Percentiles rank a stretch among this genome's conserved stretches.
These are phyloP conservation scores for Rhagophthalmus giganteus DNA, from an alignment of 2,888 invertebrate species.

Conservation along the genomic window DNA sequence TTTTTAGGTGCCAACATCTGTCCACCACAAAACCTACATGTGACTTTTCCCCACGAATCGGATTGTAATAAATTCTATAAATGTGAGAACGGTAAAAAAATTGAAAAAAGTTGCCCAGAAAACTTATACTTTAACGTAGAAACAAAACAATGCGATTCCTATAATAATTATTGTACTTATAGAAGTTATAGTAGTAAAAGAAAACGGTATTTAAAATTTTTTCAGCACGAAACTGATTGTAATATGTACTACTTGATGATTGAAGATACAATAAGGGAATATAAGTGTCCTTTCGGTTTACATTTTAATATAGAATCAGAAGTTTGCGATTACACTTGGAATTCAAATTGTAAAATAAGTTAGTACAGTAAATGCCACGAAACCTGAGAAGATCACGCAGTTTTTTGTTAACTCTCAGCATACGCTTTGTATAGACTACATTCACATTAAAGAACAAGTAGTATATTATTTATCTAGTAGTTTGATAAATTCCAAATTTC, in stretches of 20 bases:
- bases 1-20: constrained; percentile 30
- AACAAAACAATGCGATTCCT: constrained; percentile 12
- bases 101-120: background rate
- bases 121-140: constrained; percentile 18
- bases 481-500: too few species aligned
- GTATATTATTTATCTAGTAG: too few species aligned
- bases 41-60: background rate
- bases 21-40: constrained; percentile 6
- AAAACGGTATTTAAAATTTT: constrained; percentile 2
- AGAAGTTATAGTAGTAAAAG: constrained; percentile 3
- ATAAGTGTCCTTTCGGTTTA: constrained; percentile 6
- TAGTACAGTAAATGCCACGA: too few species aligned
- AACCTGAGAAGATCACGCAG: too few species aligned
- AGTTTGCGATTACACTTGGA: constrained; percentile 9
- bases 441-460: background rate
- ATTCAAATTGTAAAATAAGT: constrained; percentile 1
- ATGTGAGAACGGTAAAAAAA: background rate
- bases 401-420: too few species aligned
- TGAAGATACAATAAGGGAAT: background rate
- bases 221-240: constrained; percentile 5
- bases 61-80: background rate
- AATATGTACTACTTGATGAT: constrained; percentile 6
- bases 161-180: constrained; percentile 5
- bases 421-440: background rate
- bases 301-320: constrained; percentile 10